These are phyloP conservation scores for Pomacea canaliculata DNA, from an alignment of 2,888 invertebrate species.

Conservation along the genomic window DNA sequence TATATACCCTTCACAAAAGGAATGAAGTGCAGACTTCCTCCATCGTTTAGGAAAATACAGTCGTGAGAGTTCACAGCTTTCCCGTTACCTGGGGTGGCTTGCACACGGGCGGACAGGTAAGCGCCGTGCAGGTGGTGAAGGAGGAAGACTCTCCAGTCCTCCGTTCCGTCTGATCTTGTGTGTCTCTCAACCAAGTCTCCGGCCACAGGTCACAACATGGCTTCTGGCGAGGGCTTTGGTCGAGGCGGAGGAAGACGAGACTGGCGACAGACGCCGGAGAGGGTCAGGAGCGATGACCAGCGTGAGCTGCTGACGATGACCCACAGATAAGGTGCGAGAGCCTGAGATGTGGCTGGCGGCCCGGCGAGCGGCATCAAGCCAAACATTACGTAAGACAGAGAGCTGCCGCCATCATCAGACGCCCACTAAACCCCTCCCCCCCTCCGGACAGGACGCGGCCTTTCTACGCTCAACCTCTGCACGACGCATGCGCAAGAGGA, in stretches of 20 bases:
- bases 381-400: constrained; percentile 31
- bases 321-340: background rate
- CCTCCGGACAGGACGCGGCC: background rate
- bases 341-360: background rate
- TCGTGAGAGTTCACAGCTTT: too few species aligned
- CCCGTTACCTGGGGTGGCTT: too few species aligned
- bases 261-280: background rate
- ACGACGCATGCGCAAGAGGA: background rate
- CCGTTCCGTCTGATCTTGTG: too few species aligned
- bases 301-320: background rate
- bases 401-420: background rate
- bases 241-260: background rate
- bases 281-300: background rate
- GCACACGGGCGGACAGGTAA: too few species aligned
- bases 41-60: too few species aligned
- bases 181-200: too few species aligned
- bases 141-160: too few species aligned
- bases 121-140: too few species aligned
- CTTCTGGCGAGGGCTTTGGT: background rate
- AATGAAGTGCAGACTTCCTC: too few species aligned
- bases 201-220: background rate
- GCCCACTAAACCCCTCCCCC: background rate
- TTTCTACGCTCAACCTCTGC: background rate
- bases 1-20: too few species aligned
- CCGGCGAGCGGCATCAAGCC: constrained; percentile 16